phyloP scores from a whole-genome alignment of 2,888 invertebrate species.

The Meliscaeva auricollis region DNA sequence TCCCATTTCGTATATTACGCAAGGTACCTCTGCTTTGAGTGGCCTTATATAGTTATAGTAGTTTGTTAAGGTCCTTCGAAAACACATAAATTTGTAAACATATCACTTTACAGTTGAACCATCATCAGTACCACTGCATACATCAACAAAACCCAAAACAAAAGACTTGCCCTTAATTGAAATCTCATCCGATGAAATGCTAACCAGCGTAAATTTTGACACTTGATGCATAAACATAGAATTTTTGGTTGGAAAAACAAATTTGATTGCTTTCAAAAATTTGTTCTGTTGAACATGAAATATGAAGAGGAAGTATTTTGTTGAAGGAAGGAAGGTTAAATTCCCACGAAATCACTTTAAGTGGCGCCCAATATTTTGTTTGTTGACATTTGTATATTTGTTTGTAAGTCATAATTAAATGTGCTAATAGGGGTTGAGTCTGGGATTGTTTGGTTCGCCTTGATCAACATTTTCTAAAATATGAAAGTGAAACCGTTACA shows the following conservation, averaged over 20 bases:
- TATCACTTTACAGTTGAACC: slow-evolving; percentile 54
- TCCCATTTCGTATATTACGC: slow-evolving; percentile 22
- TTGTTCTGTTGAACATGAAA: slow-evolving; percentile 53
- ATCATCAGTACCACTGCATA: slow-evolving; percentile 9
- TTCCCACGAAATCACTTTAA: slow-evolving; percentile 11
- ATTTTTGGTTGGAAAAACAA: slow-evolving; percentile 59
- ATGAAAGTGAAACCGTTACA: too few species aligned
- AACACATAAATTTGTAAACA: slow-evolving; percentile 66
- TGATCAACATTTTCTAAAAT: too few species aligned
- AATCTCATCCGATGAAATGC: slow-evolving; percentile 17
- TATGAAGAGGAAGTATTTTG: slow-evolving; percentile 36
- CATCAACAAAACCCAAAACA: slow-evolving; percentile 20
- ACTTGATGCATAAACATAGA: slow-evolving; percentile 73
- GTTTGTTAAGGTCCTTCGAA: slow-evolving; percentile 44
- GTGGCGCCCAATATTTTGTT: slow-evolving; percentile 14
- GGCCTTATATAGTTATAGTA: too few species aligned
- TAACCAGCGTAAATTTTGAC: slow-evolving; percentile 71
- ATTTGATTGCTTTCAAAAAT: slow-evolving; percentile 56
- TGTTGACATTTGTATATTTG: not conserved
- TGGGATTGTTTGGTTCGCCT: too few species aligned
- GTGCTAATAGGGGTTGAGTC: too few species aligned
- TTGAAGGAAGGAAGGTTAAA: not conserved
- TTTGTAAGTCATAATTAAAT: too few species aligned
- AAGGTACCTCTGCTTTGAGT: not conserved
- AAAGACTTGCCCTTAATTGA: slow-evolving; percentile 49